Conservation (phyloP, 2,797 vertebrate species). For the Melanotaenia maccullochi region DNA sequence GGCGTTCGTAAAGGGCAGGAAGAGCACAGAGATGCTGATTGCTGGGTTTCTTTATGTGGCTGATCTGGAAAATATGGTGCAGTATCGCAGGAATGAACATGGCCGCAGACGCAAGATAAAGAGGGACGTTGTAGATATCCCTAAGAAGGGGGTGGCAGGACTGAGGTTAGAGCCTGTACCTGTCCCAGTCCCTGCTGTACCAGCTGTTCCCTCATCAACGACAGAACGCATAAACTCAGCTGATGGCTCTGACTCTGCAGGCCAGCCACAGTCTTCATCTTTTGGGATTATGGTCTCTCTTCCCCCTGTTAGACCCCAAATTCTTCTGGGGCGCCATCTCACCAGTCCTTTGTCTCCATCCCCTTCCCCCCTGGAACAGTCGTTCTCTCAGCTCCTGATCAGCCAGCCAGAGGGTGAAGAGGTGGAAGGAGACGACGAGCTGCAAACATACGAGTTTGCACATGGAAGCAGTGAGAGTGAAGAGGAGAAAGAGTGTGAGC, state of each 20-base stretch:
- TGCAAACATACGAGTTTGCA: conserved; percentile 83
- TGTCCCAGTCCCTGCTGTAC: conserved; percentile 12
- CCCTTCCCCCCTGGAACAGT: conserved; percentile 84
- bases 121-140: conserved; percentile 92
- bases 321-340: conserved; percentile 84
- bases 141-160: conserved; percentile 97
- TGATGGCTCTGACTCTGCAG: conserved; percentile 86
- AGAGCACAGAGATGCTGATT: conserved; percentile 96
- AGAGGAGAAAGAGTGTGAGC: conserved; percentile 63
- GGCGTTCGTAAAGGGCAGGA: conserved; percentile 92
- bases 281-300: conserved; percentile 72
- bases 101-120: conserved; percentile 95
- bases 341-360: conserved; percentile 81
- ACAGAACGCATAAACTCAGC: conserved; percentile 86
- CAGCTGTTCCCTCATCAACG: conserved; percentile 19
- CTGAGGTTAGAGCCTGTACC: conserved; percentile 86
- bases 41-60: conserved; percentile 96
- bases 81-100: conserved; percentile 95
- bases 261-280: conserved; percentile 68
- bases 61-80: conserved; percentile 97
- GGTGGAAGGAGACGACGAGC: conserved; percentile 87
- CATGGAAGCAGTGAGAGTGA: conserved; percentile 87
- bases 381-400: conserved; percentile 89
- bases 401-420: conserved; percentile 84
- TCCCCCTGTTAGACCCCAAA: conserved; percentile 83